phyloP scores from a whole-genome alignment of 2,113 vertebrate species.

The Orthonyx spaldingii region DNA sequence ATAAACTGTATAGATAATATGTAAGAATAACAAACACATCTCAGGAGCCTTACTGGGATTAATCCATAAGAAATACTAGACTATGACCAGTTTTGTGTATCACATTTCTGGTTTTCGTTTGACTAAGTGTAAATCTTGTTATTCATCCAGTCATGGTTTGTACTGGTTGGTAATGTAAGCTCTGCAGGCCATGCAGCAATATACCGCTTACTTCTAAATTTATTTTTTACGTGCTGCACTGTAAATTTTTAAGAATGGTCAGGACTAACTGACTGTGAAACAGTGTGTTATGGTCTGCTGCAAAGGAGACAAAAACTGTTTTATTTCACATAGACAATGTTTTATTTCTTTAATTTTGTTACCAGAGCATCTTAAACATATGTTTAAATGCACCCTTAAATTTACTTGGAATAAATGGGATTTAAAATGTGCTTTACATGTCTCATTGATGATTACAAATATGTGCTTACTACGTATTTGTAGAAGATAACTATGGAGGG shows the following conservation, averaged over 20 bases:
- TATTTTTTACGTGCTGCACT: background rate
- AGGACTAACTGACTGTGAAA: background rate
- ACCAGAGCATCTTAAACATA: background rate
- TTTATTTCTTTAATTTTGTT: constrained; percentile 3
- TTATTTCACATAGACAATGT: background rate
- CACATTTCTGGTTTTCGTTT: background rate
- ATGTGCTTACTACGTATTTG: background rate
- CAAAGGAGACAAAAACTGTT: background rate
- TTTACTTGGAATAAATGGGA: background rate
- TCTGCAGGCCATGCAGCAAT: background rate
- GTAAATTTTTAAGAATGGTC: background rate
- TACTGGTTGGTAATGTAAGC: background rate
- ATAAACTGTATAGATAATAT: background rate
- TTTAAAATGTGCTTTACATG: background rate
- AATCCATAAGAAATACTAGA: background rate
- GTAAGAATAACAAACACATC: background rate
- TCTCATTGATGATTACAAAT: background rate
- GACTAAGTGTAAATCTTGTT: background rate
- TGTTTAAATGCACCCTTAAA: background rate
- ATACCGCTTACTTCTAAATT: background rate
- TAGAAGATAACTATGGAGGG: background rate
- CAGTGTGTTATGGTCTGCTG: background rate
- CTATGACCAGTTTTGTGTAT: background rate
- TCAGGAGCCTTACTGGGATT: background rate
- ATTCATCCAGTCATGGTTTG: background rate